Percentiles rank a stretch among this genome's conserved stretches.
These are phyloP conservation scores for Elysia crispata DNA, from an alignment of 2,888 invertebrate genomes.

Conservation along the genomic window DNA sequence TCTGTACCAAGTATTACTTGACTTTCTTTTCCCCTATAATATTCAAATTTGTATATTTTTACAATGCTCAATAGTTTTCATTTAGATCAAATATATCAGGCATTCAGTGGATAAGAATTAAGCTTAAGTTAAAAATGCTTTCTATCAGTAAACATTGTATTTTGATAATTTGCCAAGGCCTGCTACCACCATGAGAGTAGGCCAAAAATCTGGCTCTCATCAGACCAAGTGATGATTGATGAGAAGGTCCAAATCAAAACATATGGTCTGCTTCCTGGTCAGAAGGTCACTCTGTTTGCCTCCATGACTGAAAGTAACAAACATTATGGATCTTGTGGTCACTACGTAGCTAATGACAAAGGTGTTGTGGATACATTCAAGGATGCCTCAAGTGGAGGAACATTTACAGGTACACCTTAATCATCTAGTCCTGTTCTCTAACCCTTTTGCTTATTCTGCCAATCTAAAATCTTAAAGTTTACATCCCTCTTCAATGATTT, in stretches of 20 bases:
- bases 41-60: too few relatives aligned
- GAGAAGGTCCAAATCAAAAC: slow-evolving; percentile 42
- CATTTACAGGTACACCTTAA: slow-evolving; percentile 40
- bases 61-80: too few relatives aligned
- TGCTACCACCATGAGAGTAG: background rate
- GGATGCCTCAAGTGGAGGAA: slow-evolving; percentile 42
- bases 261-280: slow-evolving; percentile 30
- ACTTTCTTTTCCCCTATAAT: too few relatives aligned
- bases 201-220: slow-evolving; percentile 17
- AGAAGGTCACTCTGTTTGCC: slow-evolving; percentile 44
- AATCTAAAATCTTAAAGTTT: too few relatives aligned
- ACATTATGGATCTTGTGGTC: slow-evolving; percentile 45
- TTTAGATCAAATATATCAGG: too few relatives aligned
- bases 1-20: too few relatives aligned
- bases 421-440: background rate
- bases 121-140: too few relatives aligned
- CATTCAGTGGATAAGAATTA: too few relatives aligned
- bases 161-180: background rate
- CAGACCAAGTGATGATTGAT: slow-evolving; percentile 29
- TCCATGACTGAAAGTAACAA: slow-evolving; percentile 18
- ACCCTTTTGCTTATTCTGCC: too few relatives aligned
- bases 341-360: slow-evolving; percentile 34
- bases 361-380: slow-evolving; percentile 42
- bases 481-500: too few relatives aligned
- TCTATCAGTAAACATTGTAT: too few relatives aligned